Conservation (phyloP, 2,797 vertebrate species). For the Austrolebias charrua region DNA sequence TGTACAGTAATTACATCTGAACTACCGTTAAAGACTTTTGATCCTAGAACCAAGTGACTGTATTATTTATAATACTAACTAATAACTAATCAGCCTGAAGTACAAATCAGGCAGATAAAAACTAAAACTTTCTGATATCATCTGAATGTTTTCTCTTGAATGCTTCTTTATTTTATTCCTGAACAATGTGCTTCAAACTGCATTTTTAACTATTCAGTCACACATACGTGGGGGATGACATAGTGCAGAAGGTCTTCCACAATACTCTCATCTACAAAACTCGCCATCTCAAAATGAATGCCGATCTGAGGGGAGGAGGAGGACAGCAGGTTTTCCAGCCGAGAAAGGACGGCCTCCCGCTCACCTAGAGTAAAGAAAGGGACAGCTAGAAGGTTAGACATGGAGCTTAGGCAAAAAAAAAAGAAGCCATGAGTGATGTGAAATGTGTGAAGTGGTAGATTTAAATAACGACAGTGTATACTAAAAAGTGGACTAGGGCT, state of each 20-base stretch:
- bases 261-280: conserved; percentile 83
- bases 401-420: too few species aligned
- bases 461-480: too few species aligned
- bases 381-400: background rate
- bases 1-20: background rate
- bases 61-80: too few species aligned
- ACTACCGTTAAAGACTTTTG: background rate
- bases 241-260: conserved; percentile 80
- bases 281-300: conserved; percentile 87
- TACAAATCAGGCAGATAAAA: too few species aligned
- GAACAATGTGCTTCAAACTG: background rate
- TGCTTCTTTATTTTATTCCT: background rate
- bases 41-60: too few species aligned
- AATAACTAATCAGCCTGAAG: conserved; percentile 9
- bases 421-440: too few species aligned
- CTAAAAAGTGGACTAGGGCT: too few species aligned
- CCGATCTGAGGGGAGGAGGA: conserved; percentile 73
- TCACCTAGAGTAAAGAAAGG: conserved; percentile 68
- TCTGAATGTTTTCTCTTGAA: background rate
- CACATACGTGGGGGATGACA: conserved; percentile 77
- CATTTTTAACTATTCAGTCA: conserved; percentile 2
- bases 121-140: too few species aligned
- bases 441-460: too few species aligned
- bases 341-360: conserved; percentile 74
- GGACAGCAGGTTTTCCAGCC: conserved; percentile 71